Conservation (phyloP, 1,140 invertebrate species). For the Platorchestia sp. region DNA sequence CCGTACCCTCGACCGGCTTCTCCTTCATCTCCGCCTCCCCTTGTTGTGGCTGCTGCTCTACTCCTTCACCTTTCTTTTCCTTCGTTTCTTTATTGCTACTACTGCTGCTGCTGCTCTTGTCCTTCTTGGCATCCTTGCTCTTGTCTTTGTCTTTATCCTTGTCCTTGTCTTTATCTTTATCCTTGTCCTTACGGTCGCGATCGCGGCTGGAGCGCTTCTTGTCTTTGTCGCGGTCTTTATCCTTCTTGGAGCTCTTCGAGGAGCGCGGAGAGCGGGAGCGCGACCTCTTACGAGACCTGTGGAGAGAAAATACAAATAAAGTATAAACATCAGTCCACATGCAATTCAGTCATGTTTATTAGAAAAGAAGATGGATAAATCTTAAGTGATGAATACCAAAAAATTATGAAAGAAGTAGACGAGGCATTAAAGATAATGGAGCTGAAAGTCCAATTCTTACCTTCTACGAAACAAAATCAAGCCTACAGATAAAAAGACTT, state of each 20-base stretch:
- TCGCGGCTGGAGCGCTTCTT: not conserved
- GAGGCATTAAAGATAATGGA: not conserved
- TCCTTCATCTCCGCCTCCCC: not conserved
- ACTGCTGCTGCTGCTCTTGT: not conserved
- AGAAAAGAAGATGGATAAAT: too few relatives aligned
- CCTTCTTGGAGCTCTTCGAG: conserved; percentile 12
- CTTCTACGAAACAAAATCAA: not conserved
- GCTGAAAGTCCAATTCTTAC: not conserved
- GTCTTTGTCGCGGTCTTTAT: conserved; percentile 38
- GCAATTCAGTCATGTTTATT: not conserved
- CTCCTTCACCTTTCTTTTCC: conserved; percentile 27
- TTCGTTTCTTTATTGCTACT: not conserved
- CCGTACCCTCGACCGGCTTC: not conserved
- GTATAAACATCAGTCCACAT: not conserved
- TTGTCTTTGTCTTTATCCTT: not conserved
- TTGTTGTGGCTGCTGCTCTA: not conserved
- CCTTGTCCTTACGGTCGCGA: not conserved
- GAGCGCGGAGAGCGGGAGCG: not conserved
- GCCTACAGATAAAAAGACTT: not conserved
- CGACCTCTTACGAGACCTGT: not conserved
- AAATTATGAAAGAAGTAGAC: not conserved
- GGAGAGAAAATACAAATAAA: not conserved
- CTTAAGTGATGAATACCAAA: not conserved
- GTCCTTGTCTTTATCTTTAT: not conserved
- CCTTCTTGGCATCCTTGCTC: not conserved